Evolutionary conservation across 2,797 vertebrate genomes (phyloP), one percentile per base, ranked within the genome.

Genomic region (Pseudochirops cupreus): DNA sequence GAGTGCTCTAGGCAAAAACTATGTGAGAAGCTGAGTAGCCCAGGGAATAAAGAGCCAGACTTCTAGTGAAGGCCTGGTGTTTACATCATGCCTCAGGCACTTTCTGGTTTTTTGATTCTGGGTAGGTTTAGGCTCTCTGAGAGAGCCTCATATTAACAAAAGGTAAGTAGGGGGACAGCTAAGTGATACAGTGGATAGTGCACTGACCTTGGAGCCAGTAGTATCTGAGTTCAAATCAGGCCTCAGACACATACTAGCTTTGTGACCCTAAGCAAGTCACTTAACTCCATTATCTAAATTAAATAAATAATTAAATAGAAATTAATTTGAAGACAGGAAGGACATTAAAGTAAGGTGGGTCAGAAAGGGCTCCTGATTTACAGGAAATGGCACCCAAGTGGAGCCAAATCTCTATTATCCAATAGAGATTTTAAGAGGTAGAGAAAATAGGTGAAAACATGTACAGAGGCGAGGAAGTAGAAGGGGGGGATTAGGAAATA

Each of bases 271-370:
- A 12, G 29, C 2, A 91, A 92, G 52, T 39, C 11, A 28, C 90
- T 93, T 95, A n/a, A 54, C 31, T 4, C 46, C 92, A 29, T 92
- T 96, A 39, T 46, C 91, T n/a, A 95, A 4, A 87, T 50, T 29
- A 31, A 59, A 59, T 12, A 59, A 57, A 58, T 59, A 59, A 31
- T 10, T 59, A 59, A 67, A 67, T n/a, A 33, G 29, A 62, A 62
- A 12, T 0, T 33, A 67, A 67, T n/a, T 67, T n/a, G 13, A 67
- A 67, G 62, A 67, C 1, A 67, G 14, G 16, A 67, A n/a, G 33
- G 14, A 67, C 58, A n/a, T 67, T 67, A 67, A 28, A 67, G 33
- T 14, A 67, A n/a, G 2, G 13, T 16, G 29, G 31, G 33, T n/a
- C 33, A 14, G 62, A n/a, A 67, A 67, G 1, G 62, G 62, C 14